These are phyloP conservation scores for Lagopus muta DNA, from an alignment of 2,113 vertebrate genomes.

Conservation along the genomic window DNA sequence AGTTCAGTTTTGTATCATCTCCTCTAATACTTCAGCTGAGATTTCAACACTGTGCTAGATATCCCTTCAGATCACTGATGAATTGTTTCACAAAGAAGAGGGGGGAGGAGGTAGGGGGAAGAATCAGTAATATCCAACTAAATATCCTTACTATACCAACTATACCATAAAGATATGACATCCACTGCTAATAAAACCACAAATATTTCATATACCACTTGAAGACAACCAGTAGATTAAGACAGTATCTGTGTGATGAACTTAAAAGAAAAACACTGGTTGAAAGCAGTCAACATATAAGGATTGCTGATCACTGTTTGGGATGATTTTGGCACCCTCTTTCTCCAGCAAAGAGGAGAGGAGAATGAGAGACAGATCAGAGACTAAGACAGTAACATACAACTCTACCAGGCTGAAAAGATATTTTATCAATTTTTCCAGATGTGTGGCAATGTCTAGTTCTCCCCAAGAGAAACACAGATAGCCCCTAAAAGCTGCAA, in stretches of 20 bases:
- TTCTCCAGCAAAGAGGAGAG: background rate
- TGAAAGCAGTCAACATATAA: background rate
- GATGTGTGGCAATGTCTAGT: background rate
- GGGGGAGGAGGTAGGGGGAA: background rate
- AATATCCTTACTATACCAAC: background rate
- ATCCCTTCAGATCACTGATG: background rate
- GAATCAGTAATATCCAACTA: background rate
- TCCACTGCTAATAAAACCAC: background rate
- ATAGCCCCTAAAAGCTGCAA: background rate
- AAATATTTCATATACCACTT: background rate
- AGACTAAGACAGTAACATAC: background rate
- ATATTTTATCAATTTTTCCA: background rate
- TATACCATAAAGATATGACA: background rate
- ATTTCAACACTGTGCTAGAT: background rate
- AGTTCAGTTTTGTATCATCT: background rate
- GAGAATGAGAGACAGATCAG: background rate
- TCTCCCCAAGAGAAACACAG: background rate
- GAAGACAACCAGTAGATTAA: background rate
- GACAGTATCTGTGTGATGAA: background rate
- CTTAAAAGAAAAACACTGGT: background rate
- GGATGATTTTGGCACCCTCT: background rate
- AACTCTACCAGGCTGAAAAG: background rate
- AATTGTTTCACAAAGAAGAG: background rate
- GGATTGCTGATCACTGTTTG: background rate
- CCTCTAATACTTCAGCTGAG: background rate